A percentile compares a stretch with the other conserved stretches of the same genome.
These are phyloP conservation scores for Buathra laborator DNA, from an alignment of 2,888 invertebrate species.

Conservation along the genomic window DNA sequence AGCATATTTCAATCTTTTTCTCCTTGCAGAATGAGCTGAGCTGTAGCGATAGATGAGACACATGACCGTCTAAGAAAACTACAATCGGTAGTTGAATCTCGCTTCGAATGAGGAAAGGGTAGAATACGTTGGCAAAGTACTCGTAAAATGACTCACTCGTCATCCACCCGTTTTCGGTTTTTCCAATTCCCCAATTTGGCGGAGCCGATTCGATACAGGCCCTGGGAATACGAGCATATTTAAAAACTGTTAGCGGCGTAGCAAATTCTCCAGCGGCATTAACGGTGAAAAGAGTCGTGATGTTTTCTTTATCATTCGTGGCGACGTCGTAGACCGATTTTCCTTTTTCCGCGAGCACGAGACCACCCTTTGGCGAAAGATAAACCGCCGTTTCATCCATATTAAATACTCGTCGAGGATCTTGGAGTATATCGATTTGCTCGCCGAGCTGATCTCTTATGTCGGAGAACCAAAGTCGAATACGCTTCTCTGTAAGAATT, in stretches of 20 bases:
- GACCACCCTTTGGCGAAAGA: conserved; percentile 65
- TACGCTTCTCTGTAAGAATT: conserved; percentile 66
- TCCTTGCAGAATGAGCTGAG: conserved; percentile 73
- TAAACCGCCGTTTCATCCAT: conserved; percentile 74
- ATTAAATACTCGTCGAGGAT: conserved; percentile 71
- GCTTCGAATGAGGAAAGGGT: conserved; percentile 70
- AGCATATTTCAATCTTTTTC: conserved; percentile 73
- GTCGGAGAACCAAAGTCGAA: conserved; percentile 70
- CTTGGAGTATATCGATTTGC: conserved; percentile 62
- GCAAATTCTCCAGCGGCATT: conserved; percentile 72
- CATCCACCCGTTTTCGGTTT: conserved; percentile 75
- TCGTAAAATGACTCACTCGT: conserved; percentile 74
- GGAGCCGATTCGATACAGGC: conserved; percentile 66
- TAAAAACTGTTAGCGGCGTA: conserved; percentile 70
- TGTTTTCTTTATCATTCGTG: conserved; percentile 68
- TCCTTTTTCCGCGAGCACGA: conserved; percentile 70
- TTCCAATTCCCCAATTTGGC: conserved; percentile 74
- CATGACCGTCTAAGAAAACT: conserved; percentile 75
- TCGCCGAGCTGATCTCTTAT: conserved; percentile 59
- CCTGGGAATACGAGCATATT: conserved; percentile 67
- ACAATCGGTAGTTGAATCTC: conserved; percentile 71
- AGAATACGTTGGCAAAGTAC: conserved; percentile 73
- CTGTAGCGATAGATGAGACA: conserved; percentile 72
- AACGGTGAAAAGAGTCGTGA: conserved; percentile 71
- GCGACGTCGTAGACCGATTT: conserved; percentile 68